Evolutionary conservation across 2,797 vertebrate genomes (phyloP).

Genomic region (Tokudaia tokunoshimensis): DNA sequence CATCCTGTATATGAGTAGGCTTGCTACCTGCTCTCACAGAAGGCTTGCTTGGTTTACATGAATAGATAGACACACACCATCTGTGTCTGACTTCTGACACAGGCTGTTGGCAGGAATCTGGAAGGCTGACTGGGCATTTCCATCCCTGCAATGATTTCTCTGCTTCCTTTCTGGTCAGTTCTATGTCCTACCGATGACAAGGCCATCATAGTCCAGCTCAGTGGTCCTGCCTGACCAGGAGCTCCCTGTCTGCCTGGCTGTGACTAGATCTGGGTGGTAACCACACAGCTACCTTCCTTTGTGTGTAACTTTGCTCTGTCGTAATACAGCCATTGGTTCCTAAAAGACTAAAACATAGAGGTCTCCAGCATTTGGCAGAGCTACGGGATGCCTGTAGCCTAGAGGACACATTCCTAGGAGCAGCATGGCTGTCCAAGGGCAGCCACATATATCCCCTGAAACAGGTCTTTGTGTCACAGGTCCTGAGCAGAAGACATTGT

Average conservation of each 20-base stretch:
- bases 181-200: background rate
- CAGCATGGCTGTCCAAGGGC: background rate
- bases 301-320: background rate
- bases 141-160: background rate
- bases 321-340: too few relatives aligned
- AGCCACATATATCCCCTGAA: background rate
- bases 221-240: background rate
- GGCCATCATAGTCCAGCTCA: background rate
- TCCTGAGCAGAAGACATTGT: background rate
- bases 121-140: background rate
- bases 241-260: background rate
- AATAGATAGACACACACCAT: background rate
- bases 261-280: background rate
- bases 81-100: background rate
- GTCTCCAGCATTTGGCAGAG: background rate
- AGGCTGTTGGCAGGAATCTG: background rate
- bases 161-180: background rate
- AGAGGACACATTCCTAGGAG: background rate
- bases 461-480: background rate
- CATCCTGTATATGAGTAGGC: background rate
- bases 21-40: background rate
- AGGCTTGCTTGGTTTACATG: background rate
- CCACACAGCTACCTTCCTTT: background rate
- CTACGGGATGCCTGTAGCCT: background rate
- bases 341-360: background rate